A percentile compares a stretch with the other conserved stretches of the same genome.
phyloP scores from a whole-genome alignment of 2,113 vertebrate genomes.

The Ceyx cyanopectus region DNA sequence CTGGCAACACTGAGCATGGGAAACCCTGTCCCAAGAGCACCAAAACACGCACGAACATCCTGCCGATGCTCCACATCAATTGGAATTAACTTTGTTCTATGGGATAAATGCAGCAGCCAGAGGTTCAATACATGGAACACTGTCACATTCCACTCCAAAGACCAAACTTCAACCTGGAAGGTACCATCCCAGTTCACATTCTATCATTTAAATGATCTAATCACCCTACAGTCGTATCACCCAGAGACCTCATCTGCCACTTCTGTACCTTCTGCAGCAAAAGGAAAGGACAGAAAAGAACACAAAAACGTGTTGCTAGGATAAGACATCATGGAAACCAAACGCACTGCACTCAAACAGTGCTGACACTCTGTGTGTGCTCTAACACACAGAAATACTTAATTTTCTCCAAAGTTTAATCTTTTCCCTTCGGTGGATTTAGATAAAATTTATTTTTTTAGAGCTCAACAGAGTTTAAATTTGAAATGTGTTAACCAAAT shows the following conservation, averaged over 20 bases:
- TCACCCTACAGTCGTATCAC: conserved; percentile 2
- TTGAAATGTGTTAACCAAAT: background rate
- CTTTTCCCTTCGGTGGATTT: background rate
- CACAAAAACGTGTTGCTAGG: conserved; percentile 24
- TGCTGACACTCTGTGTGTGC: background rate
- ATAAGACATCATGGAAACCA: conserved; percentile 34
- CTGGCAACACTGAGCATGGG: background rate
- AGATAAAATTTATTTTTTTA: background rate
- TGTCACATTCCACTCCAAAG: background rate
- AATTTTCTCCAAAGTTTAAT: background rate
- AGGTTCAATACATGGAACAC: background rate
- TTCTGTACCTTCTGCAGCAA: conserved; percentile 38
- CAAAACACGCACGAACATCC: background rate
- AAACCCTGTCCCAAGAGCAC: background rate
- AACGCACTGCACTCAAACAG: background rate
- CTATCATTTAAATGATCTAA: background rate
- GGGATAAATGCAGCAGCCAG: background rate
- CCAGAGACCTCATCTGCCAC: conserved; percentile 2
- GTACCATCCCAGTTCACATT: background rate
- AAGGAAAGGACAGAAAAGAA: background rate
- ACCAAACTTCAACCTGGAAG: background rate
- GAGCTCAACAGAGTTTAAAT: background rate
- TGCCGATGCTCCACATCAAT: background rate
- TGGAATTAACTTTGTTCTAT: background rate
- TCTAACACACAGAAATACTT: background rate